Evolutionary conservation across 2,113 vertebrate genomes (phyloP).

Genomic region (Thunnus maccoyii): DNA sequence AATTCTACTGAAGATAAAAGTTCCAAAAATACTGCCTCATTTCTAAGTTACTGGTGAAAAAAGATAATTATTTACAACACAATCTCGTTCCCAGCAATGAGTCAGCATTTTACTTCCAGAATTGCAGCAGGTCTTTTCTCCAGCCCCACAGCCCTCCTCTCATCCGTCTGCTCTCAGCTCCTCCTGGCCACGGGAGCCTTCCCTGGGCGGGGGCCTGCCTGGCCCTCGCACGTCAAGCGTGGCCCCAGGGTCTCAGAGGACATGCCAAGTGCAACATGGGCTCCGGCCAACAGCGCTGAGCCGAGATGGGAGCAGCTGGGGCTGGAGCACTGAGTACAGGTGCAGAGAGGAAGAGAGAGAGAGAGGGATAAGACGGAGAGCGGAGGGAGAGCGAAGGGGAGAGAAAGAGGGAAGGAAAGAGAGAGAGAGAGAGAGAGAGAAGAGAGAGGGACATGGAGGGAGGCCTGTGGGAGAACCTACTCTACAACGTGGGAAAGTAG

Average conservation of each 20-base stretch:
- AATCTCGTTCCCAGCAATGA: conserved; percentile 58
- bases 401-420: conserved; percentile 4
- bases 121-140: conserved; percentile 66
- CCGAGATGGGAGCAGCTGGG: conserved; percentile 80
- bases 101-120: conserved; percentile 72
- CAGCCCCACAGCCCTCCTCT: conserved; percentile 65
- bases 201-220: conserved; percentile 75
- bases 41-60: neutral
- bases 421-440: conserved; percentile 26
- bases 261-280: conserved; percentile 87
- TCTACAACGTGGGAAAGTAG: conserved; percentile 86
- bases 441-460: conserved; percentile 57
- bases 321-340: conserved; percentile 81
- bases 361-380: conserved; percentile 34
- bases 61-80: conserved; percentile 1
- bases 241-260: conserved; percentile 83
- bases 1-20: neutral
- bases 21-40: neutral
- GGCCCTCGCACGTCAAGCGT: conserved; percentile 83
- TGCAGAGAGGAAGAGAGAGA: conserved; percentile 72
- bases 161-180: conserved; percentile 67
- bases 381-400: conserved; percentile 30
- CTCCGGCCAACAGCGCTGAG: conserved; percentile 75
- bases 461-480: conserved; percentile 76
- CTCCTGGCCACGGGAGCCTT: conserved; percentile 74